phyloP scores from a whole-genome alignment of 1,140 invertebrate species.

The Nephila pilipes region DNA sequence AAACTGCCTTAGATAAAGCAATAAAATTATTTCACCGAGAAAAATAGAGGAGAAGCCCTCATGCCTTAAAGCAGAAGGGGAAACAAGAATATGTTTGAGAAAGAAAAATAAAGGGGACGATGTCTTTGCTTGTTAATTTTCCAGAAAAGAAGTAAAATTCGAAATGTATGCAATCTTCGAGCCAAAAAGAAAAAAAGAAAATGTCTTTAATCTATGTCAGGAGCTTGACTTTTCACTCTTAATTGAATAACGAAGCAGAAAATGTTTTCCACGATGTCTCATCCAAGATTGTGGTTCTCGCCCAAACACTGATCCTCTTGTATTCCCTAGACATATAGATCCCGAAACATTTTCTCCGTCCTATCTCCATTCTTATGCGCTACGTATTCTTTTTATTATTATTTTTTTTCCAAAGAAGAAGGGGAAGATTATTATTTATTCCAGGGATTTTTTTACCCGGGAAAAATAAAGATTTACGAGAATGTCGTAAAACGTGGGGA shows the following conservation, averaged over 20 bases:
- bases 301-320: neutral
- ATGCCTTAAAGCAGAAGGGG: neutral
- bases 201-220: neutral
- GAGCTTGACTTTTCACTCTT: neutral
- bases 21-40: too few relatives aligned
- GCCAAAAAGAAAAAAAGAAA: neutral
- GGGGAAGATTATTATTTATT: slow-evolving; percentile 10
- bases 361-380: neutral
- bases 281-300: neutral
- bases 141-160: neutral
- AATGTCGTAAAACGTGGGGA: neutral
- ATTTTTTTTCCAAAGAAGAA: neutral
- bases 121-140: neutral
- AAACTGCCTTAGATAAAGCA: too few relatives aligned
- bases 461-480: slow-evolving; percentile 35
- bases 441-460: neutral
- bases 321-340: neutral
- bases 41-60: neutral
- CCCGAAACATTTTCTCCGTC: slow-evolving; percentile 2
- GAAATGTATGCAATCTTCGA: neutral
- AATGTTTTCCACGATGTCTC: neutral
- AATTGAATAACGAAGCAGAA: slow-evolving; percentile 21
- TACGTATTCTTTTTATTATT: neutral
- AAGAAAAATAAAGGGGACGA: neutral
- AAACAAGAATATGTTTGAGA: neutral